Percentiles rank a stretch among this genome's conserved stretches.
These are phyloP conservation scores for Morinoia aosen DNA, from an alignment of 2,888 invertebrate genomes.

Conservation along the genomic window DNA sequence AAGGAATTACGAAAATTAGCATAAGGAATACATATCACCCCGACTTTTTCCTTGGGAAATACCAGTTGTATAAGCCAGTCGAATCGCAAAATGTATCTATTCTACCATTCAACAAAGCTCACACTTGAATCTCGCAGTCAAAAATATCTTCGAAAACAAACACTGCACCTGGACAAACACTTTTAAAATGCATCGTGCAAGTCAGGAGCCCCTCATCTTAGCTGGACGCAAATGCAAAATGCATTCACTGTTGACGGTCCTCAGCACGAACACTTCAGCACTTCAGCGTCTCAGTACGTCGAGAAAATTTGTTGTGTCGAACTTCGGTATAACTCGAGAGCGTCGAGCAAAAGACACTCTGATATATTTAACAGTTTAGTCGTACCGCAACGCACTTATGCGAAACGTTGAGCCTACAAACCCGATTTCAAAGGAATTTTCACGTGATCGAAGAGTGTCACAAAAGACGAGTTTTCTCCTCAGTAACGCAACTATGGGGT, in stretches of 20 bases:
- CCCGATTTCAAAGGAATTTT: background rate
- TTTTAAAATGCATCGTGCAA: background rate
- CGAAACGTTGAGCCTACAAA: background rate
- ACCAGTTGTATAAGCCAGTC: background rate
- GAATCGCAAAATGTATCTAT: background rate
- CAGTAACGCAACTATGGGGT: background rate
- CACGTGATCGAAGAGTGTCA: background rate
- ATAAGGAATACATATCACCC: no score
- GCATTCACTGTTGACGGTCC: background rate
- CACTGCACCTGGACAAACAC: background rate
- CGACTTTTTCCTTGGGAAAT: background rate
- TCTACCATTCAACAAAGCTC: background rate
- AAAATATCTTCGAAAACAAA: background rate
- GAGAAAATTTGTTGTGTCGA: background rate
- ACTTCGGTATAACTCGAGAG: background rate
- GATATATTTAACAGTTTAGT: background rate
- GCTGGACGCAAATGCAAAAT: background rate
- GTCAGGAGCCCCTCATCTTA: background rate
- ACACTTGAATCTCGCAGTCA: background rate
- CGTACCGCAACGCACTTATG: background rate
- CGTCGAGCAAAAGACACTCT: background rate
- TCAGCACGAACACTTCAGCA: background rate
- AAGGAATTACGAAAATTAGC: no score
- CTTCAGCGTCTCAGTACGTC: background rate
- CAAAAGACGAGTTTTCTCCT: background rate